Percentiles rank a stretch among this genome's conserved stretches.
Conservation (phyloP, 2,888 invertebrate species). For the Drosophila mettleri region DNA sequence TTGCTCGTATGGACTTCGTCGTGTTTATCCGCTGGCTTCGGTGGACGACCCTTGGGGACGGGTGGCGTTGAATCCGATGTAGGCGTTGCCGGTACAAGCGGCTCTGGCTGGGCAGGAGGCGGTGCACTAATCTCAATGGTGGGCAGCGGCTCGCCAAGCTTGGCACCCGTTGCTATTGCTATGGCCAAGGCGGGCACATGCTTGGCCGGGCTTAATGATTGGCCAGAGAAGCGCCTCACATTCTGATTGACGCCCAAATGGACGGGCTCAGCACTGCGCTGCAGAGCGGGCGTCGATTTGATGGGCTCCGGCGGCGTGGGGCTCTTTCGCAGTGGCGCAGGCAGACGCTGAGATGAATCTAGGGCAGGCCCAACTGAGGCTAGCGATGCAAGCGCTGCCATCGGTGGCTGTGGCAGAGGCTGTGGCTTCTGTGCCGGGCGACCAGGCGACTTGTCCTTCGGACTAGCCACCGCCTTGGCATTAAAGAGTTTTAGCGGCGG, state of each 20-base stretch:
- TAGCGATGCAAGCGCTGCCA: conserved; percentile 13
- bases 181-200: conserved; percentile 76
- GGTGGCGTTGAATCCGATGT: conserved; percentile 29
- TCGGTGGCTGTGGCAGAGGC: conserved; percentile 57
- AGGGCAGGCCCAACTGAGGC: conserved; percentile 40
- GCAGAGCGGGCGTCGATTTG: conserved; percentile 75
- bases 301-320: conserved; percentile 75
- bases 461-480: conserved; percentile 28
- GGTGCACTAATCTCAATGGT: conserved; percentile 83
- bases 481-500: conserved; percentile 45
- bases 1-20: conserved; percentile 88
- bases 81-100: conserved; percentile 20
- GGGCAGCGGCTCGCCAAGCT: conserved; percentile 60
- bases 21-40: conserved; percentile 76
- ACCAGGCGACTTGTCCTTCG: conserved; percentile 53
- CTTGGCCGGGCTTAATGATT: conserved; percentile 73
- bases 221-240: conserved; percentile 75
- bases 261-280: conserved; percentile 83
- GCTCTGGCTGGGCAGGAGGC: conserved; percentile 18
- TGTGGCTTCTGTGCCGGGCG: conserved; percentile 57
- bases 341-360: conserved; percentile 17
- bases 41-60: conserved; percentile 39
- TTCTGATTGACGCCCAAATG: conserved; percentile 76
- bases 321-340: conserved; percentile 51
- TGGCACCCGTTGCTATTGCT: conserved; percentile 74